These are phyloP conservation scores for Drosophila seguyi DNA, from an alignment of 1,140 invertebrate genomes.

Conservation along the genomic window DNA sequence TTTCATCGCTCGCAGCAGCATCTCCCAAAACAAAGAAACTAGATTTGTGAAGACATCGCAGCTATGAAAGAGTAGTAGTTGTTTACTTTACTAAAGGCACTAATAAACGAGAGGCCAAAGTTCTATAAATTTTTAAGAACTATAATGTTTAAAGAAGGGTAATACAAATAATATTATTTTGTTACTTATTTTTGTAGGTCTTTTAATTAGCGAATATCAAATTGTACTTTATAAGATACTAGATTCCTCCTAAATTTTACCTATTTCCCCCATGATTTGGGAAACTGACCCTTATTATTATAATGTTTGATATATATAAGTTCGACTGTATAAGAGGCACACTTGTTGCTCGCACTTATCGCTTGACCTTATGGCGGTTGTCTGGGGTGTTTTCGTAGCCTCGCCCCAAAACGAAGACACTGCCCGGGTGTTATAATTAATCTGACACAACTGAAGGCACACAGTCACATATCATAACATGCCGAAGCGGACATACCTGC, in stretches of 20 bases:
- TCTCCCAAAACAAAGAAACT: constrained; percentile 4
- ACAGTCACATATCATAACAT: background rate
- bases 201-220: no score
- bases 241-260: no score
- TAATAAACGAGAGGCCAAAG: background rate
- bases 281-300: background rate
- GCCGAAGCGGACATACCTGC: constrained; percentile 88
- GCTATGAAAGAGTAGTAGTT: background rate
- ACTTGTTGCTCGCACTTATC: constrained; percentile 35
- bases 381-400: constrained; percentile 41
- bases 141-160: background rate
- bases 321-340: background rate
- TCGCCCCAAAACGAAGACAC: constrained; percentile 56
- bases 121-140: background rate
- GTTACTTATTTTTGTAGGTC: no score
- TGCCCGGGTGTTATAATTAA: constrained; percentile 42
- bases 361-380: constrained; percentile 54
- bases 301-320: no score
- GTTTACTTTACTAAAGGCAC: background rate
- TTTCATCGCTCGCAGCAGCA: constrained; percentile 7
- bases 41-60: background rate
- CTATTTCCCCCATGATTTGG: no score
- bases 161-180: no score
- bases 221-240: no score
- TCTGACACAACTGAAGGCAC: constrained; percentile 25